Evolutionary conservation across 1,140 invertebrate genomes (phyloP).

Genomic region (Cephus cinctus): DNA sequence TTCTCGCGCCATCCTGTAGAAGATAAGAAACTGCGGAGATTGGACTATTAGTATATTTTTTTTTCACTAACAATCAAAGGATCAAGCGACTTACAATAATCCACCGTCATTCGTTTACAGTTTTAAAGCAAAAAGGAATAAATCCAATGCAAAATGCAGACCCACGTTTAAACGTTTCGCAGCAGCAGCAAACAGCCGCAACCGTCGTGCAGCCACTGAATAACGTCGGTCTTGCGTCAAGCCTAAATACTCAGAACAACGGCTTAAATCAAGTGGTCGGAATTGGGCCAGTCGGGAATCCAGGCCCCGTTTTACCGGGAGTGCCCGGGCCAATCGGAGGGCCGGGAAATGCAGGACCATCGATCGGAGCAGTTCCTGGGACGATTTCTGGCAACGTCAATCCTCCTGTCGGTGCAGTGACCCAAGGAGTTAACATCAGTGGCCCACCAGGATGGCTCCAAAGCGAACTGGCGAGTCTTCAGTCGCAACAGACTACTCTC

Average conservation of each 20-base stretch:
- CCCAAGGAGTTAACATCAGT: slow-evolving; percentile 33
- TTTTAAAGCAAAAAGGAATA: slow-evolving; percentile 59
- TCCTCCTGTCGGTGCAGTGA: slow-evolving; percentile 27
- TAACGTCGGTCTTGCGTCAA: slow-evolving; percentile 40
- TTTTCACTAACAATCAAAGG: slow-evolving; percentile 35
- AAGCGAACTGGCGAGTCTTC: slow-evolving; percentile 53
- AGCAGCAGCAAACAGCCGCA: slow-evolving; percentile 44
- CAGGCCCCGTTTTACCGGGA: slow-evolving; percentile 32
- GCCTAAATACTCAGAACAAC: slow-evolving; percentile 49
- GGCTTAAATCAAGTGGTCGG: slow-evolving; percentile 46
- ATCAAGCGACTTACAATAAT: slow-evolving; percentile 44
- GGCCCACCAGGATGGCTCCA: slow-evolving; percentile 48
- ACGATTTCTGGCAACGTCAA: slow-evolving; percentile 33
- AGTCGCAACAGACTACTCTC: slow-evolving; percentile 74
- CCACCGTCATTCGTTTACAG: slow-evolving; percentile 53
- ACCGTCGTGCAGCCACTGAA: slow-evolving; percentile 41
- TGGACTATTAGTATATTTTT: slow-evolving; percentile 37
- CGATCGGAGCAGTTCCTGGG: slow-evolving; percentile 29
- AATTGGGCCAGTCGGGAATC: slow-evolving; percentile 36
- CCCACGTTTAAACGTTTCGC: slow-evolving; percentile 52
- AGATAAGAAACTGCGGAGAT: slow-evolving; percentile 35
- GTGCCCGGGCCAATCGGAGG: slow-evolving; percentile 34
- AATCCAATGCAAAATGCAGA: slow-evolving; percentile 55
- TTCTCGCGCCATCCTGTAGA: slow-evolving; percentile 28
- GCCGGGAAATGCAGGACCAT: slow-evolving; percentile 33